Evolutionary conservation across 2,113 vertebrate genomes (phyloP), one percentile per base, ranked within the genome.

Genomic region (Phylloscopus trochilus): DNA sequence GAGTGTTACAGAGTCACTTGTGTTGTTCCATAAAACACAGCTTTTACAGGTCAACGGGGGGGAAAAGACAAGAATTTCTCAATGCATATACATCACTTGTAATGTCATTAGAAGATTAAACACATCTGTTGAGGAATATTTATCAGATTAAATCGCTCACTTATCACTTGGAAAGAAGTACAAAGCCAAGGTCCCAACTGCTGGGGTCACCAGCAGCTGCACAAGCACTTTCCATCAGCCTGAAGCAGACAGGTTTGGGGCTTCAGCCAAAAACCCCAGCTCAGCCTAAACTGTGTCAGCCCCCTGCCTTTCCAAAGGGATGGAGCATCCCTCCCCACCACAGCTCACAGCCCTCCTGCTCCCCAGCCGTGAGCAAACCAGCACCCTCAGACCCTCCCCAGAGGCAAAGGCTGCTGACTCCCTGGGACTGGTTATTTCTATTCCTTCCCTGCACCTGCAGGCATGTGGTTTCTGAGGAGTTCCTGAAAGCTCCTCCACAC

Each of bases 61-160:
- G 46, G 35, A 11, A 63, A 87, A 95, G 43, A 92, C 83, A 76
- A 63, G 68, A 64, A 63, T 78, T 92, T 70, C 80, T 86, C 44
- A 15, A 23, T 20, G 67, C 78, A 87, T 72, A 49, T 30, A 87
- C 89, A 87, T 64, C 74, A 31, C 87, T 87, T 46, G 47, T 82
- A 92, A 93, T 58, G 41, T 47, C 16, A 19, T 92, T 95, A 97
- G 51, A 69, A 93, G 89, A 95, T 82, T 51, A 87, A 86, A 88
- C 15, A 5, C 49, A 49, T 43, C 80, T 85, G 88, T 39, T 41
- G 64, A 93, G 55, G 86, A 81, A 90, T 79, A 92, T 51, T 62
- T 87, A 90, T 83, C 49, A 74, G 87, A 69, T 91, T 87, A 93
- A 87, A 87, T 55, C 44, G 47, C 76, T 24, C 70, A 75, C 69